These are phyloP conservation scores for Fregetta grallaria DNA, from an alignment of 2,113 vertebrate species.

Conservation along the genomic window DNA sequence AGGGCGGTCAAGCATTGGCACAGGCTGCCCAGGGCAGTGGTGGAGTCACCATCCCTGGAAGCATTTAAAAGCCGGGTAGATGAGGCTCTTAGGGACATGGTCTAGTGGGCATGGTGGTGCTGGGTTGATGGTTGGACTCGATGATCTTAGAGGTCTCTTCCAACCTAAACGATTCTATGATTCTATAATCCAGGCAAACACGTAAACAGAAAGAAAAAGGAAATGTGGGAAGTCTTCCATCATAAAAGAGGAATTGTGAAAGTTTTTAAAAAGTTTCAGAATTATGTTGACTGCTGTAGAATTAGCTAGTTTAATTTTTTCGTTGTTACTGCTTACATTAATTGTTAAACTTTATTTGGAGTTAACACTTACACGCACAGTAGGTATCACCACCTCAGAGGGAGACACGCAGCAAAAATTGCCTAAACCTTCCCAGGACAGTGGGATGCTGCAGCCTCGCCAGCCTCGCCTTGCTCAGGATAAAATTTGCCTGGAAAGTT, in stretches of 20 bases:
- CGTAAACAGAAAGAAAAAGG: neutral
- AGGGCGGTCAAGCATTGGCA: too few relatives aligned
- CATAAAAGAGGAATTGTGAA: neutral
- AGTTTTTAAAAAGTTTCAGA: neutral
- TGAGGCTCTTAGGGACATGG: too few relatives aligned
- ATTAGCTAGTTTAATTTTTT: neutral
- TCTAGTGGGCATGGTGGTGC: too few relatives aligned
- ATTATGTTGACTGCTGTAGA: too few relatives aligned
- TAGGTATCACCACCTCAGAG: neutral
- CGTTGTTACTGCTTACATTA: neutral
- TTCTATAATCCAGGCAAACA: neutral
- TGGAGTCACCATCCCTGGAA: too few relatives aligned
- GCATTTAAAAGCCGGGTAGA: too few relatives aligned
- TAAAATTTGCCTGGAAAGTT: neutral
- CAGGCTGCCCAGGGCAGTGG: too few relatives aligned
- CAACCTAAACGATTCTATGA: too few relatives aligned
- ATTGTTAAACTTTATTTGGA: neutral
- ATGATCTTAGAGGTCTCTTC: too few relatives aligned
- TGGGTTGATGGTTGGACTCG: too few relatives aligned
- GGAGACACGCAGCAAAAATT: neutral
- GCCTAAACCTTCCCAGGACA: neutral
- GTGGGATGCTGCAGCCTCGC: accelerated
- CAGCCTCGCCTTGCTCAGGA: neutral
- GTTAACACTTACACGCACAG: neutral
- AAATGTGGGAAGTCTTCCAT: neutral